Evolutionary conservation across 2,888 invertebrate species (phyloP), one percentile per base, ranked within the genome.

Genomic region (Clivina fossor): DNA sequence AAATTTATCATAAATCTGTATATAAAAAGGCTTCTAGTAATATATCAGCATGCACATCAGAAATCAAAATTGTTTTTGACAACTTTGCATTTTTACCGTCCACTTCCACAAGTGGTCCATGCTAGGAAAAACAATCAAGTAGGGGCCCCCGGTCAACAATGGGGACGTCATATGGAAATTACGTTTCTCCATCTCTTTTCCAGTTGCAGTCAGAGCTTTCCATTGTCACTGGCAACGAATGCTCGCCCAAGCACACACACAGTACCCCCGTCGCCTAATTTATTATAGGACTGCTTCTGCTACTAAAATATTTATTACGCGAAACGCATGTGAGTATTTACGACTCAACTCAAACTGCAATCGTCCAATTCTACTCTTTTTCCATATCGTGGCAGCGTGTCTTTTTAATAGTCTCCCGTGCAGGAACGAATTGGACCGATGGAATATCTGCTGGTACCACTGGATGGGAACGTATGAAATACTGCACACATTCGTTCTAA

Each of bases 261-360:
- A 37, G 48, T 35, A 26, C 13, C 13, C 9, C 13, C 22, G 37
- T 35, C 30, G 30, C 51, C 51, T 51, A 51, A 51, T 51, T 51
- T 51, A 51, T 51, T 51, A 43, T 51, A 51, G 41, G 51, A 51
- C 51, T 51, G 51, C 43, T 43, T 15, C 51, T 33, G 51, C 33
- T 33, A 37, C 51, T 51, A 43, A 51, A 51, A 51, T 51, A 51
- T 51, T 51, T 51, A 51, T 51, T 43, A 43, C 51, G 22, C 32
- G 51, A 48, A n/a, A 51, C 51, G 41, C 51, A 51, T 51, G 51
- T 43, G 51, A 51, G 51, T 51, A 51, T 51, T 51, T 51, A 51
- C 43, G 43, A 33, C 50, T n/a, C n/a, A 33, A 50, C 16, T 13
- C 37, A 37, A 11, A 24, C n/a, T 37, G 18, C 48, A 37, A 38